Conservation (phyloP, 2,888 invertebrate genomes). For the Meandrusa payeni region DNA sequence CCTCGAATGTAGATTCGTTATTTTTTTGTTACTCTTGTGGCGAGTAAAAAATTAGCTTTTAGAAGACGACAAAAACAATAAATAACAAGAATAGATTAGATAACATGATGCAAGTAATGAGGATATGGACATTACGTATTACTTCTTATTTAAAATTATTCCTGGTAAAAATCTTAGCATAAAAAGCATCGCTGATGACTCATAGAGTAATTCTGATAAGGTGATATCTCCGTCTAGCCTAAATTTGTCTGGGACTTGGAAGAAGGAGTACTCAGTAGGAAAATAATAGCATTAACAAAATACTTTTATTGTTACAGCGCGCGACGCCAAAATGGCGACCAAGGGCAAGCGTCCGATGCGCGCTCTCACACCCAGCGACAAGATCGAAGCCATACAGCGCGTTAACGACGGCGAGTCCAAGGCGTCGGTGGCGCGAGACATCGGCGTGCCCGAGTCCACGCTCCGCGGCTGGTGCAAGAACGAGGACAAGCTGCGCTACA, state of each 20-base stretch:
- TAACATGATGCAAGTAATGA: background rate
- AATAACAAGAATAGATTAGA: slow-evolving; percentile 12
- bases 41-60: slow-evolving; percentile 11
- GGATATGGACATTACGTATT: too few species aligned
- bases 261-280: too few species aligned
- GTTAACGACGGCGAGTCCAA: slow-evolving; percentile 93
- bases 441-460: slow-evolving; percentile 93
- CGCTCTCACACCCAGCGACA: slow-evolving; percentile 88
- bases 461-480: slow-evolving; percentile 94
- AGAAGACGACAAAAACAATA: slow-evolving; percentile 8
- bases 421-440: slow-evolving; percentile 91
- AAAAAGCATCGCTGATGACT: too few species aligned
- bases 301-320: slow-evolving; percentile 54
- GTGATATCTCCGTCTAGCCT: too few species aligned
- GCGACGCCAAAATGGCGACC: slow-evolving; percentile 80
- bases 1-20: slow-evolving; percentile 5
- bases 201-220: too few species aligned
- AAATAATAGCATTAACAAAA: background rate
- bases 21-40: slow-evolving; percentile 4
- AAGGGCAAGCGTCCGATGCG: slow-evolving; percentile 90
- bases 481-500: slow-evolving; percentile 86
- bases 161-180: too few species aligned
- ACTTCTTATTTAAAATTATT: too few species aligned
- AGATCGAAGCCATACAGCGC: slow-evolving; percentile 89
- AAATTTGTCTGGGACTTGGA: too few species aligned